These are phyloP conservation scores for Falco berigora DNA, from an alignment of 2,797 vertebrate genomes.

Conservation along the genomic window DNA sequence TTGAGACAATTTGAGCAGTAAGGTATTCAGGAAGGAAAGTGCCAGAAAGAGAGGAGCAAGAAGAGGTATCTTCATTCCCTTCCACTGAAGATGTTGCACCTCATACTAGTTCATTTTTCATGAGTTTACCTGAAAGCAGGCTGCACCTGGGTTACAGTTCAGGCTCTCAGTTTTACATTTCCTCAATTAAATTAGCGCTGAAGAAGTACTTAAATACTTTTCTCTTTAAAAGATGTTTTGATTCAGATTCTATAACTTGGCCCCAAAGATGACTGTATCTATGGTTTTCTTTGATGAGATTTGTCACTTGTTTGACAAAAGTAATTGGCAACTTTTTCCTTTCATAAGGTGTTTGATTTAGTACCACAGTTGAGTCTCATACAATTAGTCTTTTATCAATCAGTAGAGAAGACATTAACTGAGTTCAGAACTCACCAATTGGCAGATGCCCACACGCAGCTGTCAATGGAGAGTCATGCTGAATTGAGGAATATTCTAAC, in stretches of 20 bases:
- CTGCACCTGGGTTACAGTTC: neutral
- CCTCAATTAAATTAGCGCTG: neutral
- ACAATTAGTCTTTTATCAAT: constrained; percentile 1
- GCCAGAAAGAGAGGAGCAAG: neutral
- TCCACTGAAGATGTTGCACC: neutral
- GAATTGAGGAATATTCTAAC: neutral
- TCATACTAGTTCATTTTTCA: neutral
- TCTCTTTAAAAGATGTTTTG: neutral
- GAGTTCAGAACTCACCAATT: constrained; percentile 6
- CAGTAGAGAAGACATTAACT: neutral
- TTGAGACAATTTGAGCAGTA: neutral
- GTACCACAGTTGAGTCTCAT: neutral
- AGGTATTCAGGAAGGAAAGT: neutral
- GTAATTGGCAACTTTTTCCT: neutral
- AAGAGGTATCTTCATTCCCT: neutral
- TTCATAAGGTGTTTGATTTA: neutral
- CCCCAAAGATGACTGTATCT: neutral
- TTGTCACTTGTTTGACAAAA: neutral
- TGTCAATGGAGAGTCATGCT: neutral
- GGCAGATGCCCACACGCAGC: constrained; percentile 4
- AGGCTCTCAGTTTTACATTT: neutral
- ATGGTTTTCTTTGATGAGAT: neutral
- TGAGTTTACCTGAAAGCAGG: neutral
- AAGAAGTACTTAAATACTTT: neutral
- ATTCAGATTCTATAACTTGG: neutral